Percentiles rank a stretch among this genome's conserved stretches.
Evolutionary conservation across 2,888 invertebrate species (phyloP).

Genomic region (Amaurobius ferox): DNA sequence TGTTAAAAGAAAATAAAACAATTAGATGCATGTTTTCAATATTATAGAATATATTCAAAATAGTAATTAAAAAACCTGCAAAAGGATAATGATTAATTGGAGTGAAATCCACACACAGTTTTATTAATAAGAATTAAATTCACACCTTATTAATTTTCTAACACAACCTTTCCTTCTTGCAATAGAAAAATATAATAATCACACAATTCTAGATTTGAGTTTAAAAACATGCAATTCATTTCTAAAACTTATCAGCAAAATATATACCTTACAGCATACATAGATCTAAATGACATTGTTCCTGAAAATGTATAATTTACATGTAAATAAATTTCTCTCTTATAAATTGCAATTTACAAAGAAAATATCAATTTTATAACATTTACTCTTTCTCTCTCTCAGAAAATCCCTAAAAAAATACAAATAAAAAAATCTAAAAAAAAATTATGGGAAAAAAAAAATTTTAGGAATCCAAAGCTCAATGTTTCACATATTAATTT

Average conservation of each 20-base stretch:
- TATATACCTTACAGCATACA: slow-evolving; percentile 7
- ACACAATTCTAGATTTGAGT: background rate
- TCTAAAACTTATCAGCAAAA: background rate
- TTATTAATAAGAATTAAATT: background rate
- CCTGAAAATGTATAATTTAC: slow-evolving; percentile 9
- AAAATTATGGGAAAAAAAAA: no score
- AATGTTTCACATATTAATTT: no score
- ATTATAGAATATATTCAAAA: background rate
- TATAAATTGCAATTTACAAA: no score
- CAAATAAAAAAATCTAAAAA: no score
- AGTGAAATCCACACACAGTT: background rate
- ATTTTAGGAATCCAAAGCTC: no score
- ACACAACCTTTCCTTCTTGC: background rate
- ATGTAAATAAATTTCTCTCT: no score
- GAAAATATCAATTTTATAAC: no score
- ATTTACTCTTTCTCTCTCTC: no score
- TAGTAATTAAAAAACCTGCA: background rate
- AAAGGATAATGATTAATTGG: background rate
- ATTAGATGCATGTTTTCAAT: background rate
- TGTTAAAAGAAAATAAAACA: slow-evolving; percentile 56
- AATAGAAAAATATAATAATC: background rate
- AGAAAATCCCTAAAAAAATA: no score
- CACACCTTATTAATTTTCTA: background rate
- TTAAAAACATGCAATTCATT: background rate
- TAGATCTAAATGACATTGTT: background rate